phyloP scores from a whole-genome alignment of 1,140 invertebrate genomes.

The Ladona fulva region DNA sequence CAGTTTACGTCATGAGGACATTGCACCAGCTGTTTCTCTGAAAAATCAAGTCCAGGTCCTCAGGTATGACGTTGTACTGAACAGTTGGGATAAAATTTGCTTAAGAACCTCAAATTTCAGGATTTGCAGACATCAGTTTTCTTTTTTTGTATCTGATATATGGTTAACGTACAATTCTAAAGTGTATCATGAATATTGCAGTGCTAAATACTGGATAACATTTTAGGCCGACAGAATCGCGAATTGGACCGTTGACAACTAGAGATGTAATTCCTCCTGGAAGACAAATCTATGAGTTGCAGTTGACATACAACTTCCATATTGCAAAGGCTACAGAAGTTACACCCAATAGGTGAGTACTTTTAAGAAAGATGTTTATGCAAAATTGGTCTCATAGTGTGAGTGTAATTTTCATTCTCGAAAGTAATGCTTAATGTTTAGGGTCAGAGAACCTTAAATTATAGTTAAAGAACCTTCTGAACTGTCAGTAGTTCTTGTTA shows the following conservation, averaged over 20 bases:
- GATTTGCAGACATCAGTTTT: background rate
- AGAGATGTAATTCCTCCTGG: slow-evolving; percentile 78
- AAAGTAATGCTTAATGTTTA: no score
- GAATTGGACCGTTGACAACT: slow-evolving; percentile 59
- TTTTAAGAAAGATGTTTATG: slow-evolving; percentile 9
- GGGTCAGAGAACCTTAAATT: no score
- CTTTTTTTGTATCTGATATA: background rate
- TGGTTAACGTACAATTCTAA: no score
- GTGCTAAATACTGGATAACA: slow-evolving; percentile 22
- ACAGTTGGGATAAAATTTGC: background rate
- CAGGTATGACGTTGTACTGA: slow-evolving; percentile 41
- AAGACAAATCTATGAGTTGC: slow-evolving; percentile 81
- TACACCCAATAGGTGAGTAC: slow-evolving; percentile 49
- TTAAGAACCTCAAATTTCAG: slow-evolving; percentile 12
- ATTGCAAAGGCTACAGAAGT: slow-evolving; percentile 75
- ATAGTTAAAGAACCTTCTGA: no score
- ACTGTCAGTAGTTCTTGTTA: no score
- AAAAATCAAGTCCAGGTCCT: slow-evolving; percentile 72
- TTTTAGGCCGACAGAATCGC: slow-evolving; percentile 65
- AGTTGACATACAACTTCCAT: slow-evolving; percentile 78
- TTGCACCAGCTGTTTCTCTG: slow-evolving; percentile 61
- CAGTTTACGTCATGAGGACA: slow-evolving; percentile 66
- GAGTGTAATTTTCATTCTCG: no score
- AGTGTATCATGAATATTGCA: background rate
- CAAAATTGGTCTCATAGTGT: no score